Evolutionary conservation across 2,797 vertebrate species (phyloP), one percentile per base, ranked within the genome.

Genomic region (Macroramphosus scolopax): DNA sequence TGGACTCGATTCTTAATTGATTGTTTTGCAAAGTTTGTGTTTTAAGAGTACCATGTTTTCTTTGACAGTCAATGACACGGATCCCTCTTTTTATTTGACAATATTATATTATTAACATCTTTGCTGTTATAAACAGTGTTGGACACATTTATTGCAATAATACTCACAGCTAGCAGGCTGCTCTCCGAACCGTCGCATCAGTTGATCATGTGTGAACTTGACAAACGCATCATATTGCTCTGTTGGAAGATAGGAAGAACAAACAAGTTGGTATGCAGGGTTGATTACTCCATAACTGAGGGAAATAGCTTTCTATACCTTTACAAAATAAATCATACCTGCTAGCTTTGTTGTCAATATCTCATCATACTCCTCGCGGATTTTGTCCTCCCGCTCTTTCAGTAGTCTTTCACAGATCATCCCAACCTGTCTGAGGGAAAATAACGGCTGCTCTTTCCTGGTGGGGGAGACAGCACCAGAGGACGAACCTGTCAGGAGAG

Each of bases 131-230:
- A n/a, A n/a, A n/a, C n/a, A n/a, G n/a, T n/a, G n/a, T n/a, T n/a
- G n/a, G n/a, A n/a, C n/a, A n/a, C n/a, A n/a, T n/a, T n/a, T n/a
- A n/a, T n/a, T n/a, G n/a, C n/a, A n/a, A n/a, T n/a, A n/a, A n/a
- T 85, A 98, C 96, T 94, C 81, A 99, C 96, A 99, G 85, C 97
- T 99, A 37, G 97, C 95, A 68, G 97, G 96, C 88, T 98, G 97
- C 91, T 98, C 97, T 82, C 96, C 97, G 53, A 97, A 99, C 88
- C 95, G 75, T 89, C 95, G 93, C 96, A 99, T 97, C 83, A 99
- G 92, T 11, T 99, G 97, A 84, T 99, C 97, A 73, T 99, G 97
- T 65, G 97, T 99, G 88, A 99, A 99, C 91, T 98, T 99, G 87
- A 99, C 97, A 69, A 99, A 99, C 0, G 95, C 92, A 67, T 99